Conservation (phyloP, 2,797 vertebrate species). For the Sciurus carolinensis region DNA sequence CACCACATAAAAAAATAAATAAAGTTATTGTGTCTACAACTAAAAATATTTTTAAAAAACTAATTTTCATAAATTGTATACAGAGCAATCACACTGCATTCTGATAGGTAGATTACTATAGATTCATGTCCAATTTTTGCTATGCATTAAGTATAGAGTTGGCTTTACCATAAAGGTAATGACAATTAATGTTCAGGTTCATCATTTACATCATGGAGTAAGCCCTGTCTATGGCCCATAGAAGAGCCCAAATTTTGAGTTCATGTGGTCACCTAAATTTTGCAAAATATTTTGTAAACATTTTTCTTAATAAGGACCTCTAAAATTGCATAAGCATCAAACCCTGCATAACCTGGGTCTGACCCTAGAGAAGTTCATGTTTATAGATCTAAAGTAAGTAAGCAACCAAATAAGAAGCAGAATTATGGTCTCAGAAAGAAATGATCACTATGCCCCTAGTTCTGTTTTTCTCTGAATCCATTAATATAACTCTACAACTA, state of each 20-base stretch:
- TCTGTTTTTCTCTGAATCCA: constrained; percentile 38
- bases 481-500: constrained; percentile 34
- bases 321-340: not conserved
- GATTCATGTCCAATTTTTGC: not conserved
- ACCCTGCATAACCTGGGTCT: not conserved
- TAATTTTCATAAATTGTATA: not conserved
- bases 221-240: not conserved
- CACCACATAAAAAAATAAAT: too few relatives aligned
- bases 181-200: not conserved
- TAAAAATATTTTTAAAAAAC: not conserved
- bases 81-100: not conserved
- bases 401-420: not conserved
- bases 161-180: not conserved
- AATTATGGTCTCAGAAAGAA: constrained; percentile 14
- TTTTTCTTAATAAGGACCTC: not conserved
- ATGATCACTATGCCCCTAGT: not conserved
- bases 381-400: not conserved
- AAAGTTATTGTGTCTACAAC: too few relatives aligned
- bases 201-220: not conserved
- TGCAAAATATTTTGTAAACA: not conserved
- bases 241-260: not conserved
- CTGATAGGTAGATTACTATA: not conserved
- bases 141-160: not conserved
- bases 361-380: not conserved
- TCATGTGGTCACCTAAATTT: constrained; percentile 23